phyloP scores from a whole-genome alignment of 2,888 invertebrate species.

The Isoperla grammatica region DNA sequence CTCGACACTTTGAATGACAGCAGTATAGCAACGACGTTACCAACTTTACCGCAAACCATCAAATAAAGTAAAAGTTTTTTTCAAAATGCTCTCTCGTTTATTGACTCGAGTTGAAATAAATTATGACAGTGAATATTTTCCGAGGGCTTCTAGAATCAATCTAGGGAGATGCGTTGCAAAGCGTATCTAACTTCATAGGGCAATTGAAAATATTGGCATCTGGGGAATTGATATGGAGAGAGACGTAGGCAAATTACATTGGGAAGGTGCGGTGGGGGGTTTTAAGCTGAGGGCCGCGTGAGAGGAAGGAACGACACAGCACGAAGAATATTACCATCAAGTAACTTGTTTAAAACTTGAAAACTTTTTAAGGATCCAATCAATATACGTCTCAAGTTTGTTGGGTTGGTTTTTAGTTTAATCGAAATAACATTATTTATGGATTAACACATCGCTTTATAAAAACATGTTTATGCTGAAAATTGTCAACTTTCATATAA shows the following conservation, averaged over 20 bases:
- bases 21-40: no score
- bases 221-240: background rate
- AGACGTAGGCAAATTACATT: background rate
- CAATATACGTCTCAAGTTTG: no score
- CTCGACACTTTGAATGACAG: no score
- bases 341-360: background rate
- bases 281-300: background rate
- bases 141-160: slow-evolving; percentile 6
- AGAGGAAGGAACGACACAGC: no score
- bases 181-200: background rate
- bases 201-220: slow-evolving; percentile 8
- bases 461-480: no score
- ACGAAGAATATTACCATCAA: background rate
- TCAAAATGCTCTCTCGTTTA: slow-evolving; percentile 18
- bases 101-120: slow-evolving; percentile 21
- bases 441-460: no score
- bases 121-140: slow-evolving; percentile 20
- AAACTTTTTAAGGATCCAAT: no score
- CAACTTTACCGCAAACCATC: slow-evolving; percentile 3
- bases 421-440: no score
- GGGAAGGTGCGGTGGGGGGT: background rate
- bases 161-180: slow-evolving; percentile 1
- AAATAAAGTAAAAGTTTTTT: slow-evolving; percentile 18
- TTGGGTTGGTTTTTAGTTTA: no score
- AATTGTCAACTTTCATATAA: no score